Evolutionary conservation across 2,113 vertebrate genomes (phyloP), one percentile per base, ranked within the genome.

Genomic region (Sarotherodon lohbergeri): DNA sequence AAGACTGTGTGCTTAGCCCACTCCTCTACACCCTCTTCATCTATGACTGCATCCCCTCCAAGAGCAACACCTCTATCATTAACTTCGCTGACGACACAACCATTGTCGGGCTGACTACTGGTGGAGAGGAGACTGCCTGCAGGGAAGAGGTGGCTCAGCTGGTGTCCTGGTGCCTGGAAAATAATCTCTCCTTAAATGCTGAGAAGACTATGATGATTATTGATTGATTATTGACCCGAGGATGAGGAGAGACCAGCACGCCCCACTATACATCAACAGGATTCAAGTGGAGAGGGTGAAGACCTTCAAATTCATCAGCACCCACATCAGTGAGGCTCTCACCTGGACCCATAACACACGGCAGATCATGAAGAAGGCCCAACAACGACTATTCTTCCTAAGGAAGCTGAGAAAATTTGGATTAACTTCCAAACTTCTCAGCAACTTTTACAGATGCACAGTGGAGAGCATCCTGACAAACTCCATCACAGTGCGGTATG

Each of bases 321-420:
- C 9, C 32, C 17, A 63, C 59, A 63, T 36, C 34, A 7, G 5
- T 7, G 32, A 63, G 59, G 59, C 11, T 63, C 59, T 3, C 9
- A 63, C 32, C 59, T 63, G 59, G 0, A 11, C 59, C 32, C 32
- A 36, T 36, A 63, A 63, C 32, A 63, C 59, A 63, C 0, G 17
- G 59, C 32, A 63, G 32, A 36, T 63, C 0, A n/a, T 11, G 32
- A 36, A 1, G 59, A 63, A 63, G 59, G 59, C 32, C 11, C 59
- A 63, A 61, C 57, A 0, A 63, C 5, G 5, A 63, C 59, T 34
- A 5, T 63, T 63, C 19, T 63, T 63, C 9, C 59, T 63, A 63
- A 36, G 0, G 9, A 63, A 2, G 29, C 29, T 63, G 59, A 11
- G 29, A 32, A 59, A 34, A 63, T 63, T 19, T 36, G 29, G 29